Evolutionary conservation across 2,888 invertebrate genomes (phyloP).

Genomic region (Sesia bembeciformis): DNA sequence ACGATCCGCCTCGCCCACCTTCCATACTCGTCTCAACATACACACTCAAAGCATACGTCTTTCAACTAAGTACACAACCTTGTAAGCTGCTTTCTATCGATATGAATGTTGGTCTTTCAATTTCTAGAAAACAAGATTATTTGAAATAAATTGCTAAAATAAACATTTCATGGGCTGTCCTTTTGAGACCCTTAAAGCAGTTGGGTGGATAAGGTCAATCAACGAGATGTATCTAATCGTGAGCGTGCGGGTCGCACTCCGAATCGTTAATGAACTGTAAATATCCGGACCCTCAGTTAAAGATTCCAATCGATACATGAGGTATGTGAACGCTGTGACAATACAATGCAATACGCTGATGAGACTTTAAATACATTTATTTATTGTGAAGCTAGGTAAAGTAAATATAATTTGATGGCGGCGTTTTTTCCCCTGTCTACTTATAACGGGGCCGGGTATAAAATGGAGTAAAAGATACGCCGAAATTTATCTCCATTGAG

Average conservation of each 20-base stretch:
- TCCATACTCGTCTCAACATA: conserved; percentile 2
- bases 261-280: conserved; percentile 44
- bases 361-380: too few species aligned
- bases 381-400: too few species aligned
- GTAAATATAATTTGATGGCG: conserved; percentile 22
- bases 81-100: neutral
- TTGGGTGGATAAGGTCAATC: conserved; percentile 22
- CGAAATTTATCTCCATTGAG: conserved; percentile 45
- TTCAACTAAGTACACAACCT: neutral
- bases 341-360: too few species aligned
- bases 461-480: conserved; percentile 38
- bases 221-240: conserved; percentile 32
- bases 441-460: conserved; percentile 14
- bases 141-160: too few species aligned
- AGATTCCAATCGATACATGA: conserved; percentile 22
- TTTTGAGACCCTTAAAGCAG: neutral
- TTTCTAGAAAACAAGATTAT: too few species aligned
- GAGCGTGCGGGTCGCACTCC: conserved; percentile 17
- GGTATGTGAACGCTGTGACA: too few species aligned
- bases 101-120: too few species aligned
- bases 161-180: too few species aligned
- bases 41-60: neutral
- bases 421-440: conserved; percentile 13
- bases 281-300: conserved; percentile 22
- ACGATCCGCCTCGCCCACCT: conserved; percentile 8